A percentile compares a stretch with the other conserved stretches of the same genome.
phyloP scores from a whole-genome alignment of 35 echinoderm and acorn worm species.

The Amphiura filiformis region DNA sequence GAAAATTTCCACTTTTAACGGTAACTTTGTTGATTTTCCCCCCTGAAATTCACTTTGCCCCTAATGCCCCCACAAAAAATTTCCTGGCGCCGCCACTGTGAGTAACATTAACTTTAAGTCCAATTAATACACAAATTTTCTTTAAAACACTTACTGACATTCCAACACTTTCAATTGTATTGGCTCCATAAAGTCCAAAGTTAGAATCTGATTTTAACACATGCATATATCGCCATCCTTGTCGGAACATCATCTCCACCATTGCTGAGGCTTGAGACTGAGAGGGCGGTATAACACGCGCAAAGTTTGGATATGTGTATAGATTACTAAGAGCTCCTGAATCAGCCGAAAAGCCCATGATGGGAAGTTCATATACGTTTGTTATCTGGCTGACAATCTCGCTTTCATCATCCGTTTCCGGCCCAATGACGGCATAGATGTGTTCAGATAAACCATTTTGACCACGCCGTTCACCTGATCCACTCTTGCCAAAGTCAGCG shows the following conservation, averaged over 20 bases:
- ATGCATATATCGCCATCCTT: background rate
- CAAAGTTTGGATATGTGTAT: background rate
- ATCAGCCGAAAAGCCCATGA: background rate
- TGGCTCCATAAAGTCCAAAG: background rate
- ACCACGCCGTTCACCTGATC: constrained; percentile 49
- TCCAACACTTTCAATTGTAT: background rate
- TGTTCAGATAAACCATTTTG: constrained; percentile 36
- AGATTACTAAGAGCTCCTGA: background rate
- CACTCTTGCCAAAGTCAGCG: constrained; percentile 64
- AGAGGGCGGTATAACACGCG: background rate
- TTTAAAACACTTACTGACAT: background rate
- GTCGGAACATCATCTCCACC: background rate
- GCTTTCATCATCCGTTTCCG: constrained; percentile 59
- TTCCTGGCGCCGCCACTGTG: too few species aligned
- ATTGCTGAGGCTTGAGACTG: background rate
- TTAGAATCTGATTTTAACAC: background rate
- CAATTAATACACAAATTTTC: too few species aligned
- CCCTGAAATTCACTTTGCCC: too few species aligned
- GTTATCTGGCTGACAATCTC: constrained; percentile 31
- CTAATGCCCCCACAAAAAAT: too few species aligned
- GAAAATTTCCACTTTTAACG: too few species aligned
- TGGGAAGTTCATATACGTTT: background rate
- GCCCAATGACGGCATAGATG: constrained; percentile 77
- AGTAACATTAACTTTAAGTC: too few species aligned
- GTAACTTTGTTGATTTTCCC: too few species aligned